Base-by-base conservation (phyloP, 2,113 vertebrate species). In the Microcebus murinus region DNA sequence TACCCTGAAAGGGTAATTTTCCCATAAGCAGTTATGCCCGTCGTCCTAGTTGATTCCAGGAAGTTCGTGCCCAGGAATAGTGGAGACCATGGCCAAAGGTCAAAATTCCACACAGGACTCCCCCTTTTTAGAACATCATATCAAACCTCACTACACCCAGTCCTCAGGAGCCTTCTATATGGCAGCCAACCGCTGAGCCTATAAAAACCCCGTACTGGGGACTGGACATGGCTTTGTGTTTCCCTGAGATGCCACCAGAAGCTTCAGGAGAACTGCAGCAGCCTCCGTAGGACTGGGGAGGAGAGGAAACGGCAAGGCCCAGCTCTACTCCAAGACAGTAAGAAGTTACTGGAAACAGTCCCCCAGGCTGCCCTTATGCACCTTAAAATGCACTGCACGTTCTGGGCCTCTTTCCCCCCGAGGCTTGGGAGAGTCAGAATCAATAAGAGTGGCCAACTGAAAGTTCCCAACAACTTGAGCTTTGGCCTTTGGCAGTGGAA, bases 171-270 rank as follows among this genome's bases (percentile, higher is more conserved):
- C 50, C 21, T 31, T 73, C 50, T 34, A 18, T 27, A 6, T 21
- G 57, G 77, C n/a, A 34, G 1, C 55, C 68, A 42, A 67, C 87
- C 6, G 50, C 71, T 74, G 31, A 91, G 77, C 34, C 81, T 68
- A 29, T 55, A 10, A 55, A 25, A 29, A 6, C 36, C 77, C 82
- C 34, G 1, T 18, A 63, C 6, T 23, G 74, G 68, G 82, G 76
- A 67, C 6, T 0, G n/a, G 67, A 68, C 10, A 1, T 55, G 25
- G 52, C 42, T 79, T 77, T 86, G 67, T 73, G 84, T 67, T 95
- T 97, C 95, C 95, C 96, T 97, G 95, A 97, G 96, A 96, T 52
- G 88, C 88, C 77, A 90, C 84, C 67, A 77, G 85, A 87, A 79
- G 39, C 68, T 21, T 21, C 50, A 55, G 71, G 27, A 67, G 34